Conservation (phyloP, 2,797 vertebrate species). For the Tokudaia muenninki region DNA sequence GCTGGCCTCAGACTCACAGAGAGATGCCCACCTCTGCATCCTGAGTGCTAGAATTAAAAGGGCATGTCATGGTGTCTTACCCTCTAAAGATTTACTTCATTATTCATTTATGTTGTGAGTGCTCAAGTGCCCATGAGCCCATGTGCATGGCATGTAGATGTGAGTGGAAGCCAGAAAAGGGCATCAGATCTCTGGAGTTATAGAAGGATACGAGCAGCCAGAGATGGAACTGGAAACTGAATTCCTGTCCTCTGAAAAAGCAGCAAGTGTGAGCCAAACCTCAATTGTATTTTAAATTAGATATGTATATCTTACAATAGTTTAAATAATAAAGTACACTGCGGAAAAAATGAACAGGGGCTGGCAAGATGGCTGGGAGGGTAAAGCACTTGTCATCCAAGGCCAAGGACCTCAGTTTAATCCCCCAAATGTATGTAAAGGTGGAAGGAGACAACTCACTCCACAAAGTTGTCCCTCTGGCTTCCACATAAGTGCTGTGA, state of each 20-base stretch:
- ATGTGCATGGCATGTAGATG: no score
- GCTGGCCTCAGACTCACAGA: background rate
- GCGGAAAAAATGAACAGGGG: background rate
- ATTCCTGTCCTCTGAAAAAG: background rate
- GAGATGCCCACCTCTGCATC: background rate
- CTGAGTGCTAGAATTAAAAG: background rate
- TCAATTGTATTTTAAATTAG: background rate
- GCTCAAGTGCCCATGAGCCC: no score
- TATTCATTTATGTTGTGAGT: background rate
- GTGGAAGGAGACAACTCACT: no score
- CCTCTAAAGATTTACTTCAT: background rate
- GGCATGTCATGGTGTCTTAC: background rate
- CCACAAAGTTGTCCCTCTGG: background rate
- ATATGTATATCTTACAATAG: background rate
- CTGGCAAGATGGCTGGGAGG: background rate
- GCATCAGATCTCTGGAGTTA: background rate
- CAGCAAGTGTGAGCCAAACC: background rate
- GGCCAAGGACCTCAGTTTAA: background rate
- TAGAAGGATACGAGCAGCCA: background rate
- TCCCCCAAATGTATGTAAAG: background rate
- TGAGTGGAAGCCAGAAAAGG: background rate
- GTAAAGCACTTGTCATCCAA: no score
- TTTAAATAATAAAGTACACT: background rate
- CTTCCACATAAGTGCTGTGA: background rate
- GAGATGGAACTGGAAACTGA: background rate